Conservation (phyloP, 2,113 vertebrate species). For the Ia io region DNA sequence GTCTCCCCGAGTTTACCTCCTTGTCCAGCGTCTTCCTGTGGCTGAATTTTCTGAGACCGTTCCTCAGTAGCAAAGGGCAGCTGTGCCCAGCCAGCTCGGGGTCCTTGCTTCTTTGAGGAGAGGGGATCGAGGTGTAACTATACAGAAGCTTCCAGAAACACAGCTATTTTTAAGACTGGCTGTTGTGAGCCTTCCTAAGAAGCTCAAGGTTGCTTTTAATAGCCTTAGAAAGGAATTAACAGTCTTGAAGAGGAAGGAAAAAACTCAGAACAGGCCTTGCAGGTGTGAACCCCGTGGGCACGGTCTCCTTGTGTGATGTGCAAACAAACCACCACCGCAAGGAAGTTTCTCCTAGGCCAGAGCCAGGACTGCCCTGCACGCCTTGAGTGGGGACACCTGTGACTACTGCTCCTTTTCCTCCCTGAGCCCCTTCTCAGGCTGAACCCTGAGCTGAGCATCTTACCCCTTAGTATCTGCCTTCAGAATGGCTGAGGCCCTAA, state of each 20-base stretch:
- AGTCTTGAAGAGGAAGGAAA: slow-evolving; percentile 65
- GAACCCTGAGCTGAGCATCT: too few species aligned
- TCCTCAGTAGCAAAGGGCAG: slow-evolving; percentile 40
- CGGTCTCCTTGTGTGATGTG: too few species aligned
- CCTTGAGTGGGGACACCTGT: too few species aligned
- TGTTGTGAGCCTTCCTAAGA: slow-evolving; percentile 34
- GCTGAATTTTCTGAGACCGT: fast-evolving
- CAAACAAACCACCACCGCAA: too few species aligned
- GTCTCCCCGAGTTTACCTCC: background rate
- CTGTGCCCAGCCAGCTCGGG: background rate
- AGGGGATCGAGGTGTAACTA: background rate
- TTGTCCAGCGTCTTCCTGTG: background rate
- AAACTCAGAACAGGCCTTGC: background rate
- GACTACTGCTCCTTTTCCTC: too few species aligned
- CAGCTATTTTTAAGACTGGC: slow-evolving; percentile 27
- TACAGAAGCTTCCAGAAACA: background rate
- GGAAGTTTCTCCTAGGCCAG: too few species aligned
- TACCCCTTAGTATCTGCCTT: too few species aligned
- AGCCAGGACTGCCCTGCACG: too few species aligned
- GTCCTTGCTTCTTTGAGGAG: background rate
- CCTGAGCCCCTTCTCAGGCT: too few species aligned
- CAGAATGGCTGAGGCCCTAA: too few species aligned
- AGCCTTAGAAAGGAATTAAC: slow-evolving; percentile 61
- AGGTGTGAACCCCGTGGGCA: background rate
- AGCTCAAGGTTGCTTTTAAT: slow-evolving; percentile 42